These are phyloP conservation scores for Brachypteracias leptosomus DNA, from an alignment of 2,113 vertebrate genomes.

Conservation along the genomic window DNA sequence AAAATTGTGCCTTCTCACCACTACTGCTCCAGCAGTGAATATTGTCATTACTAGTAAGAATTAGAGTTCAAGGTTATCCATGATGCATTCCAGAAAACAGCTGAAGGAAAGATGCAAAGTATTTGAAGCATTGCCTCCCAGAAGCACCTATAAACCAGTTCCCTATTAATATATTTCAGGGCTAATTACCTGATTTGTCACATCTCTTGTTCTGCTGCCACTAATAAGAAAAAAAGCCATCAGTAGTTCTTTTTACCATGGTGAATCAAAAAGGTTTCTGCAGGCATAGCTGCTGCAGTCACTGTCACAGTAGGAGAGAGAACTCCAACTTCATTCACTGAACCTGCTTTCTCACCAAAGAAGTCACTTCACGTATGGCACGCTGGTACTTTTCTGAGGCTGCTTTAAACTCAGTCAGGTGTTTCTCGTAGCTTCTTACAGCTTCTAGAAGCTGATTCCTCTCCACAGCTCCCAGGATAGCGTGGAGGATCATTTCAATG, in stretches of 20 bases:
- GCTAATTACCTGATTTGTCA: neutral
- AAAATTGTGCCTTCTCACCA: neutral
- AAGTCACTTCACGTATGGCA: slow-evolving; percentile 69
- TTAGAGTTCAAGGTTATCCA: neutral
- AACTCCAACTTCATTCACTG: slow-evolving; percentile 19
- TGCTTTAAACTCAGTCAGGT: slow-evolving; percentile 74
- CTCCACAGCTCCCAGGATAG: slow-evolving; percentile 77
- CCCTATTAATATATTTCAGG: neutral
- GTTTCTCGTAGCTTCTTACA: slow-evolving; percentile 74
- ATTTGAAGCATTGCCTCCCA: neutral
- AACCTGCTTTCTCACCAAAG: slow-evolving; percentile 59
- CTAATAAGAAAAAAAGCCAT: neutral
- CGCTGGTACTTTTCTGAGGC: slow-evolving; percentile 73
- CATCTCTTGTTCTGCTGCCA: neutral
- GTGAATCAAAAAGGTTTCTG: neutral
- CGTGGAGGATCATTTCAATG: slow-evolving; percentile 75
- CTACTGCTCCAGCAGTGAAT: neutral
- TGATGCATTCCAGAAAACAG: neutral
- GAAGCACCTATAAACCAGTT: neutral
- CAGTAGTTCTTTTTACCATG: neutral
- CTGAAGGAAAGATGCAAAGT: neutral
- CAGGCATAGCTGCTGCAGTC: neutral
- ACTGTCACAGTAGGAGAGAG: neutral
- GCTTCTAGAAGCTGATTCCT: slow-evolving; percentile 70
- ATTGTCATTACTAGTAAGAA: neutral